Evolutionary conservation across 1,140 invertebrate species (phyloP).

Genomic region (Campodea augens): DNA sequence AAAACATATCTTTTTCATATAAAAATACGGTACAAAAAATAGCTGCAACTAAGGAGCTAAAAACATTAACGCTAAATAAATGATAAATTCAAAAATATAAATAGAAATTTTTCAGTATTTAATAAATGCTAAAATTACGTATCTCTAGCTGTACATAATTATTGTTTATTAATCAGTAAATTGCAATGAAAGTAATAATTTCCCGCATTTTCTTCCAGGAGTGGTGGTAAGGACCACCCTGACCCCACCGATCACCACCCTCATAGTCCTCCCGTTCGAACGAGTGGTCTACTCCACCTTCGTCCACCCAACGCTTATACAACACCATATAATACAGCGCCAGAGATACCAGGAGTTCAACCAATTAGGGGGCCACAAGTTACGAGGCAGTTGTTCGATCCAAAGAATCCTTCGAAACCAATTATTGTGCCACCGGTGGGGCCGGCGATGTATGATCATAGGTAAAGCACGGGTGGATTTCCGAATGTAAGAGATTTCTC

Average conservation of each 20-base stretch:
- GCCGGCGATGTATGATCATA: constrained; percentile 18
- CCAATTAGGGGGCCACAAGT: constrained; percentile 13
- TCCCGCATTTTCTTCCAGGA: too few relatives aligned
- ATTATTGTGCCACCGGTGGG: constrained; percentile 35
- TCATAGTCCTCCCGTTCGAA: constrained; percentile 21
- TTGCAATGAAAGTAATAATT: too few relatives aligned
- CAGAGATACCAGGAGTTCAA: constrained; percentile 15
- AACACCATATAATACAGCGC: constrained; percentile 1
- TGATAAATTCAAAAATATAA: too few relatives aligned
- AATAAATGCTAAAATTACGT: too few relatives aligned
- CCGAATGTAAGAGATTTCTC: neutral
- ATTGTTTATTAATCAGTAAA: too few relatives aligned
- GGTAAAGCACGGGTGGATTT: neutral
- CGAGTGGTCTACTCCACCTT: constrained; percentile 9
- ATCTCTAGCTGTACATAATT: too few relatives aligned
- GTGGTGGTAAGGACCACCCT: constrained; percentile 20
- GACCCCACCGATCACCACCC: constrained; percentile 17
- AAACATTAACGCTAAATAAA: too few relatives aligned
- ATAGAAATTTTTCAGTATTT: too few relatives aligned
- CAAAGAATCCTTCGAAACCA: constrained; percentile 45
- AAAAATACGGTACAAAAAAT: too few relatives aligned
- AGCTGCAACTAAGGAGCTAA: too few relatives aligned
- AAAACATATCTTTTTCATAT: too few relatives aligned
- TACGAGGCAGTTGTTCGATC: constrained; percentile 38
- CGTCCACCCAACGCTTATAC: neutral